A percentile compares a stretch with the other conserved stretches of the same genome.
phyloP scores from a whole-genome alignment of 2,797 vertebrate species.

The Artibeus lituratus region DNA sequence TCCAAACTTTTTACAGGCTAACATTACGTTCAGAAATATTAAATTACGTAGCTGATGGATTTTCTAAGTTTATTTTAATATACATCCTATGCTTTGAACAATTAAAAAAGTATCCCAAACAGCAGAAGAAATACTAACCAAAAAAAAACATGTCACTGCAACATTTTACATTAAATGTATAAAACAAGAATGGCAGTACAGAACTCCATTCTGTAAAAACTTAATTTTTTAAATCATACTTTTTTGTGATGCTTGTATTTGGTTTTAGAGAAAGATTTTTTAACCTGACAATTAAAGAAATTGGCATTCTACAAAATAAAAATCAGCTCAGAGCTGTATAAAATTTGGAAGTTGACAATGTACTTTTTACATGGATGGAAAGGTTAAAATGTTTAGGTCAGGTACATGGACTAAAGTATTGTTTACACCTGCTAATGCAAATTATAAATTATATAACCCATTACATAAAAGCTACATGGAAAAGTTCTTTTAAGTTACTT shows the following conservation, averaged over 20 bases:
- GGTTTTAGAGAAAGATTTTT: not conserved
- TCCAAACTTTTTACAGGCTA: not conserved
- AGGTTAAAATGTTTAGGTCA: not conserved
- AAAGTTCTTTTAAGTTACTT: not conserved
- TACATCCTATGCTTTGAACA: not conserved
- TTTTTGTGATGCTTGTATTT: not conserved
- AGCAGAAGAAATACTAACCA: not conserved
- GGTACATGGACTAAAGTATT: not conserved
- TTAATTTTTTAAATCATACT: not conserved
- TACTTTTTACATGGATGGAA: not conserved
- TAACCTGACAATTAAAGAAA: not conserved
- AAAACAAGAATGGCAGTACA: not conserved
- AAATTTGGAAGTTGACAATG: not conserved
- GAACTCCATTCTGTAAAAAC: not conserved
- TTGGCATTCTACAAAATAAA: constrained; percentile 17
- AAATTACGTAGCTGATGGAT: not conserved
- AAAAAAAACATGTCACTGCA: not conserved
- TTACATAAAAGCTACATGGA: not conserved
- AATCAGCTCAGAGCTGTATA: not conserved
- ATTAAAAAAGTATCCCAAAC: not conserved
- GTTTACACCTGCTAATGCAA: not conserved
- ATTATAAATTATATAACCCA: constrained; percentile 13
- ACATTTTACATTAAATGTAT: constrained; percentile 14
- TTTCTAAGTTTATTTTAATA: constrained; percentile 24
- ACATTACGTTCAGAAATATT: not conserved